phyloP scores from a whole-genome alignment of 2,888 invertebrate genomes.

The Lasius platythorax region DNA sequence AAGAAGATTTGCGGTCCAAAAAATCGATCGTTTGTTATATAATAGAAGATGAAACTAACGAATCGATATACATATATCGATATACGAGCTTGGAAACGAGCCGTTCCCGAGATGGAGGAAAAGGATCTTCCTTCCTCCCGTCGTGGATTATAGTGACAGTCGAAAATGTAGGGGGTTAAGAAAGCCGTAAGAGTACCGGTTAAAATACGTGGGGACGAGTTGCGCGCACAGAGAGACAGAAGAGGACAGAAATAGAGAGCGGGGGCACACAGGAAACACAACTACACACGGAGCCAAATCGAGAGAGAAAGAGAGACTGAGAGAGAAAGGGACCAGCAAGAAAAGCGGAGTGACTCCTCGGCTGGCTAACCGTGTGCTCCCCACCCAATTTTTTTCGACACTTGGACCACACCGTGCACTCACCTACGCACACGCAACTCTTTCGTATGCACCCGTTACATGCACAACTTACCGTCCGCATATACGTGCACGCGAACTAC shows the following conservation, averaged over 20 bases:
- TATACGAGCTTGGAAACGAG: conserved; percentile 36
- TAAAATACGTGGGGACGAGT: conserved; percentile 49
- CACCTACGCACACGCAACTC: conserved; percentile 61
- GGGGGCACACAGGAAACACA: conserved; percentile 56
- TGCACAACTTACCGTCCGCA: conserved; percentile 28
- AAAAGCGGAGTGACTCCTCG: conserved; percentile 48
- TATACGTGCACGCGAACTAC: conserved; percentile 49
- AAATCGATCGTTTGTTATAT: neutral
- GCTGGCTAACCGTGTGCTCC: conserved; percentile 43
- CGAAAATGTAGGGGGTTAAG: conserved; percentile 43
- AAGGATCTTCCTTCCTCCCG: conserved; percentile 5
- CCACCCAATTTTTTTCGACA: conserved; percentile 65
- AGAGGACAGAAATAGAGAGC: conserved; percentile 9
- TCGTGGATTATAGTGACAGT: conserved; percentile 5
- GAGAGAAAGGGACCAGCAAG: conserved; percentile 24
- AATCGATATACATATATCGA: neutral
- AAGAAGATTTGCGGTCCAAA: neutral
- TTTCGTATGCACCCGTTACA: conserved; percentile 42
- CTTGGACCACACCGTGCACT: conserved; percentile 65
- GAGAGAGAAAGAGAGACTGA: conserved; percentile 32
- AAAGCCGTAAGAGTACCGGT: conserved; percentile 2
- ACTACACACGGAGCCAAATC: conserved; percentile 62
- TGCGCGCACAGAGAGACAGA: neutral
- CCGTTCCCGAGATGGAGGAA: conserved; percentile 21
- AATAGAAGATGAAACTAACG: neutral